Conservation (phyloP, 2,797 vertebrate genomes). For the Mastacembelus armatus region DNA sequence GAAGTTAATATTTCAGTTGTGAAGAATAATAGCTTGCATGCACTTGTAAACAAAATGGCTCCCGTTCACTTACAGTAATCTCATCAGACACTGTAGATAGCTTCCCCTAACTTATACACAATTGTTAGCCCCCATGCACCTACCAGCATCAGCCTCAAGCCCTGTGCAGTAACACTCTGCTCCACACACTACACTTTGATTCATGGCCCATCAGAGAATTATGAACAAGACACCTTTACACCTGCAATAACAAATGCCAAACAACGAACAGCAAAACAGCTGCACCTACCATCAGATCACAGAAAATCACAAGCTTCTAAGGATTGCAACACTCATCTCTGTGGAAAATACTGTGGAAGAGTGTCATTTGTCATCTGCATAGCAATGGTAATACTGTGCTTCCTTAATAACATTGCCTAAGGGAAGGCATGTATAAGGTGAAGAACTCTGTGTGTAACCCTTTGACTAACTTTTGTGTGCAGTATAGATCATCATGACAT, state of each 20-base stretch:
- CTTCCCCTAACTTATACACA: neutral
- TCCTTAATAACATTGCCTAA: too few relatives aligned
- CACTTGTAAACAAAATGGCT: constrained; percentile 3
- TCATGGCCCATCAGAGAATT: constrained; percentile 44
- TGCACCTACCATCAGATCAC: constrained; percentile 6
- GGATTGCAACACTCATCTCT: constrained; percentile 20
- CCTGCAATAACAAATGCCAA: constrained; percentile 33
- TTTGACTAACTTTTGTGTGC: too few relatives aligned
- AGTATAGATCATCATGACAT: too few relatives aligned
- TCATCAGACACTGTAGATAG: neutral
- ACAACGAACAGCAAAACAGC: too few relatives aligned
- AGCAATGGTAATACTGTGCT: too few relatives aligned
- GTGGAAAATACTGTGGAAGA: constrained; percentile 20
- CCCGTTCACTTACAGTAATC: neutral
- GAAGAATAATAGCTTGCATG: neutral
- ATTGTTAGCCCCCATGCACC: constrained; percentile 14
- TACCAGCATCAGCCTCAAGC: constrained; percentile 57
- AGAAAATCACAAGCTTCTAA: constrained; percentile 19
- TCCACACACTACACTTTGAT: constrained; percentile 54
- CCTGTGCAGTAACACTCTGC: constrained; percentile 54
- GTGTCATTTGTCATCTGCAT: too few relatives aligned
- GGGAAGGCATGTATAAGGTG: too few relatives aligned
- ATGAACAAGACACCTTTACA: constrained; percentile 40
- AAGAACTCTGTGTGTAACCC: too few relatives aligned
- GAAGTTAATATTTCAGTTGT: neutral